A percentile compares a stretch with the other conserved stretches of the same genome.
Conservation (phyloP, 2,113 vertebrate genomes). For the Baryphthengus martii region DNA sequence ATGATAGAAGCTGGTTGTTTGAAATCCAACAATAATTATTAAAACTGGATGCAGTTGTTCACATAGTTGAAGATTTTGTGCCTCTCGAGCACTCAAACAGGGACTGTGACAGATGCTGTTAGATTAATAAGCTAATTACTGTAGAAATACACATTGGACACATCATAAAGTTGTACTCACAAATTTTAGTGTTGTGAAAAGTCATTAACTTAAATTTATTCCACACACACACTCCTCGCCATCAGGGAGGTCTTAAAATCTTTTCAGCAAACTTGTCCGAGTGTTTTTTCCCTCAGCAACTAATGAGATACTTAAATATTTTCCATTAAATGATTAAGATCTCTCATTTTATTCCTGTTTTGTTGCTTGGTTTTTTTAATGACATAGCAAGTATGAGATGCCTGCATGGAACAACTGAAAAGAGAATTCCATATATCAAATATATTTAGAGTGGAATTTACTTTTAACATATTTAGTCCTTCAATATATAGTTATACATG, state of each 20-base stretch:
- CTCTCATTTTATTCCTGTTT: not conserved
- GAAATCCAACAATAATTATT: not conserved
- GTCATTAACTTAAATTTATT: not conserved
- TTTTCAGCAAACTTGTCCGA: not conserved
- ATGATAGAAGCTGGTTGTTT: not conserved
- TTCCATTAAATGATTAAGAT: not conserved
- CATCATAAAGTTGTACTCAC: not conserved
- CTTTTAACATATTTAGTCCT: not conserved
- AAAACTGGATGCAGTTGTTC: not conserved
- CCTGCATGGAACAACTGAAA: not conserved
- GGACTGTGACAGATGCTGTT: not conserved
- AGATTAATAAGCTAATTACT: not conserved
- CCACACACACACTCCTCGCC: fast-evolving
- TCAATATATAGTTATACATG: not conserved
- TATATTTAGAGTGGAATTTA: not conserved
- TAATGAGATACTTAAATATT: not conserved
- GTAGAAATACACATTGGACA: not conserved
- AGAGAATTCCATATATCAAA: not conserved
- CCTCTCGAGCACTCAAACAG: not conserved
- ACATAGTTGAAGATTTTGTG: not conserved
- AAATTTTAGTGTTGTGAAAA: not conserved
- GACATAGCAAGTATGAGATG: not conserved
- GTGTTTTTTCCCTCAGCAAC: not conserved
- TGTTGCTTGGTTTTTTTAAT: no score
- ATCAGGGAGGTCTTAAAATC: not conserved